Evolutionary conservation across 2,888 invertebrate genomes (phyloP), one percentile per base, ranked within the genome.

Genomic region (Volucella bombylans): DNA sequence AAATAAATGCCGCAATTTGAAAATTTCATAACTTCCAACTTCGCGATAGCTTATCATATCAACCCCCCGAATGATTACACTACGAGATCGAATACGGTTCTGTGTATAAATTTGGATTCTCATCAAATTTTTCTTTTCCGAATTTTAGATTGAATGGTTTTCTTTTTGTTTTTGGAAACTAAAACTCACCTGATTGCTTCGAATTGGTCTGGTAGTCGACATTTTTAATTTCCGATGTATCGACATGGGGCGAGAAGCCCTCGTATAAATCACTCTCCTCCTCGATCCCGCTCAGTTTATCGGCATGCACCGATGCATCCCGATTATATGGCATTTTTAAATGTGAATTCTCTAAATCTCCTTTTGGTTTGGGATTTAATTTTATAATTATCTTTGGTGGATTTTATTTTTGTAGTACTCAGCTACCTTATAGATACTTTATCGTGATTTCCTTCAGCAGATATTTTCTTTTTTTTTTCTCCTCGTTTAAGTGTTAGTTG

Each of bases 241-340:
- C 96, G 87, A 97, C 96, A 91, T 96, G 95, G 79, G 95, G 95
- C 86, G 96, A 95, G 92, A 95, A 97, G 78, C 95, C 95, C 92
- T 95, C 95, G 89, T 95, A 95, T 89, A 95, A 93, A 91, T 95
- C 95, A 87, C 94, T 94, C 92, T 95, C 95, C 92, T 95, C 95
- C 93, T 95, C 95, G 91, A 95, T 94, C 88, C 94, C 94, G 88
- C 95, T 94, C 93, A 95, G 93, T 94, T 95, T 95, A 90, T 94
- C 95, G 92, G 94, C 93, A 88, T 91, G 91, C 72, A 90, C 90
- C 89, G 91, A 90, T 79, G 91, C 88, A 86, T 89, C 89, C 81
- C 92, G 92, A 89, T 89, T 90, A 86, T 90, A 90, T 86, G 92
- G 91, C 92, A 92, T 92, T 87, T 90, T 90, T 52, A 65, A 69